Conservation (phyloP, 2,797 vertebrate species). For the Cyprinodon diabolis region DNA sequence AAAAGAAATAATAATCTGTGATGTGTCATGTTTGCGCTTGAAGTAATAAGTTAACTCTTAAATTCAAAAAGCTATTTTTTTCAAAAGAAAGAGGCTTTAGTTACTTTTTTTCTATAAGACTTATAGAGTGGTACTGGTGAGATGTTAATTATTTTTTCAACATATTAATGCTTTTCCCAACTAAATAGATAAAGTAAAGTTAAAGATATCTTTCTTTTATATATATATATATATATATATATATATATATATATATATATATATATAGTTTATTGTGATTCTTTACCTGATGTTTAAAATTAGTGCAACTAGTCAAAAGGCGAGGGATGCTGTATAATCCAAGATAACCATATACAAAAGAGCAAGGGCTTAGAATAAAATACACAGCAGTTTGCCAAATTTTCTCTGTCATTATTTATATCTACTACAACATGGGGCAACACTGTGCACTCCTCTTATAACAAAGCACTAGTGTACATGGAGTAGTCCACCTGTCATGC, state of each 20-base stretch:
- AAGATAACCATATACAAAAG: not conserved
- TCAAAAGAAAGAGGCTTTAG: not conserved
- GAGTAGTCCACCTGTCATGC: not conserved
- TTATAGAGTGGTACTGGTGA: not conserved
- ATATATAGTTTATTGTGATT: not conserved
- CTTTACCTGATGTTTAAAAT: no score
- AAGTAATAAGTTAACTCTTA: not conserved
- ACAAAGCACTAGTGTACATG: not conserved
- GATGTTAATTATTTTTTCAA: not conserved
- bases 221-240: no score
- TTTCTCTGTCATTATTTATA: not conserved
- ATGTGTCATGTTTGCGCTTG: no score
- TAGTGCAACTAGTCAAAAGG: not conserved
- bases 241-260: no score
- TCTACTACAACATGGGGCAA: not conserved
- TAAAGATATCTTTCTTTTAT: no score
- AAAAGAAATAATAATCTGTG: no score
- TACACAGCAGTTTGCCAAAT: slow-evolving; percentile 1
- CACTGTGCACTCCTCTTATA: not conserved
- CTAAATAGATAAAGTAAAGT: not conserved
- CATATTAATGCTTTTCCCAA: not conserved
- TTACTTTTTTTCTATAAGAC: not conserved
- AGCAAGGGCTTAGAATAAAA: not conserved
- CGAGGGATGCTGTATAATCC: not conserved
- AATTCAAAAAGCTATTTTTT: not conserved